Base-by-base conservation (phyloP, 2,888 invertebrate genomes). In the Pristionchus maxplancki region DNA sequence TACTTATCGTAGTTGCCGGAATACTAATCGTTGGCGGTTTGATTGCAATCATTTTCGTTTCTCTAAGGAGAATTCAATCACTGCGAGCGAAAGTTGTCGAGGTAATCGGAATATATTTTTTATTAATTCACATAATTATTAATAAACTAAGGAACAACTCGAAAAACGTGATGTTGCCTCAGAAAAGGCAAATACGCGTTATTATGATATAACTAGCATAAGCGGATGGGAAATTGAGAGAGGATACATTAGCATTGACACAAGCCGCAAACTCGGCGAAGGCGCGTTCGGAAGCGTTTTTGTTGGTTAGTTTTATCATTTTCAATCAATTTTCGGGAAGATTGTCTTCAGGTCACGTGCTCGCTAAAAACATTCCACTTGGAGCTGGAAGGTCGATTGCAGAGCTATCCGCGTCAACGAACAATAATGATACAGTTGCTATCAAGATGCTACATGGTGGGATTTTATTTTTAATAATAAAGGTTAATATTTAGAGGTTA, bases 181-280 rank as follows among this genome's bases (percentile, higher is more conserved):
- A 24, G 13, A 67, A 67, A 67, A 31, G 34, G 31, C 67, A 13
- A 31, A 15, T 34, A 31, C 67, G 31, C 67, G 78, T 28, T 78
- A 78, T 28, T 44, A 28, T n/a, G 78, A 78, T 20, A 13, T 78
- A 4, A 11, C 78, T 3, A 78, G 5, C 5, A 78, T 24, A 78
- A 48, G n/a, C 4, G 78, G 48, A 9, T 78, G 78, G 78, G 78
- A 78, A 28, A 78, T 78, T 44, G 78, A 78, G n/a, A 40, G 78
- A 17, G 1, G 28, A 78, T 78, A n/a, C 44, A 48, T 78, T 4
- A 28, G 78, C 44, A 48, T 78, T 48, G 78, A 78, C 28, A 40
- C 4, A 5, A 48, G 6, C 0, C 24, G 24, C 3, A 78, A 78
- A n/a, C 78, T 78, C 1, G 78, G 78, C 34, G 78, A 78, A 78